Base-by-base conservation (phyloP, 2,888 invertebrate species). In the Teinopalpus imperialis region DNA sequence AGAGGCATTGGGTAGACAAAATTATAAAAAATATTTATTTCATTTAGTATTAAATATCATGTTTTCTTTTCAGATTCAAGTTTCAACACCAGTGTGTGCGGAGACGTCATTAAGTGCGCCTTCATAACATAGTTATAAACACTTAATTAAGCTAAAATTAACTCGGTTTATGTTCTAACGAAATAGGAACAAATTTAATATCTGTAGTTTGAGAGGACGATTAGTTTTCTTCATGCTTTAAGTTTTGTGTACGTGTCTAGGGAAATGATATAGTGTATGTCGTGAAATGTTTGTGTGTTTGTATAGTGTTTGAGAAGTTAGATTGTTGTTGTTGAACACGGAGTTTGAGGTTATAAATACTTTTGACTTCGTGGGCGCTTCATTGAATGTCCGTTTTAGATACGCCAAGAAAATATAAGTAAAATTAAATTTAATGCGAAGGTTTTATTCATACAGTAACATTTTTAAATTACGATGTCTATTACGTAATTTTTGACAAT, bases 141-240 rank as follows among this genome's bases (percentile, higher is more conserved):
- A 67, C 52, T 61, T 73, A 74, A 46, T 62, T 81, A 82, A 81
- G 76, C 69, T 75, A 69, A 73, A 74, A 60, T 74, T 66, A 71
- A 71, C 67, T 62, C n/a, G n/a, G n/a, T n/a, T 54, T 75, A 68
- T 76, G 66, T 79, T 72, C 62, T 74, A 71, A 75, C 62, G 2
- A 69, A 53, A 68, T 85, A 87, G 82, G 83, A 88, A 83, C 87
- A 86, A 87, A 86, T 81, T 83, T 69, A 71, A 71, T 76, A 73
- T 74, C 67, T 59, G 67, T 77, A 80, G 79, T 78, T 73, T 78
- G 78, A 74, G 79, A 68, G 70, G 74, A 76, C 74, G 63, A 60
- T 35, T 72, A 69, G 69, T 70, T 74, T 75, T 74, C 74, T 81
- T 82, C 77, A 77, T 80, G 87, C 86, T 87, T 86, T 86, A 85